Percentiles rank a stretch among this genome's conserved stretches.
Evolutionary conservation across 1,140 invertebrate species (phyloP).

Genomic region (Acyrthosiphon pisum): DNA sequence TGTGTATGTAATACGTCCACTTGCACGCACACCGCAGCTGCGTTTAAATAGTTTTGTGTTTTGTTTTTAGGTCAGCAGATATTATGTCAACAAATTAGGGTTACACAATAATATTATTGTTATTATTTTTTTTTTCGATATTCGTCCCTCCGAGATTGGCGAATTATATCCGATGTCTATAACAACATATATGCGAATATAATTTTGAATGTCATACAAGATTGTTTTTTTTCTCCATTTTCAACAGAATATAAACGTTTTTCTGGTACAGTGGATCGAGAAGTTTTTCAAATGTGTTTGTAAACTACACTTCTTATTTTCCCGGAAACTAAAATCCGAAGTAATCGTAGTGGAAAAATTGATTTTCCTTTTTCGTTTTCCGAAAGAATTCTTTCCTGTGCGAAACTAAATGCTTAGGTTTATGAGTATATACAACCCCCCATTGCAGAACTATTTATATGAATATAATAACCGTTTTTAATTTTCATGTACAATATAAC

Average conservation of each 20-base stretch:
- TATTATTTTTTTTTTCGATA: neutral
- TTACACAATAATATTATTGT: neutral
- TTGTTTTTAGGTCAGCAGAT: neutral
- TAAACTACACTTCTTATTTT: constrained; percentile 10
- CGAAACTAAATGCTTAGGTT: neutral
- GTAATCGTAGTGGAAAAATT: constrained; percentile 43
- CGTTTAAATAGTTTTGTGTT: neutral
- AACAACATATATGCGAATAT: neutral
- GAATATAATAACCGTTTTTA: neutral
- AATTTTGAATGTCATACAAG: neutral
- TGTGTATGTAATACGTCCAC: too few species aligned
- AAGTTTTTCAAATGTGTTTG: constrained; percentile 27
- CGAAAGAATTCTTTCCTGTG: neutral
- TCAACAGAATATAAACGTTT: constrained; percentile 12
- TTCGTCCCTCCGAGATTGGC: neutral
- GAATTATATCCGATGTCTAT: neutral
- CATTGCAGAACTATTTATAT: neutral
- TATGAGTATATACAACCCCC: neutral
- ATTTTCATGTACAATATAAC: neutral
- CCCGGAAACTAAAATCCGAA: constrained; percentile 21
- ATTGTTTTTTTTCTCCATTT: neutral
- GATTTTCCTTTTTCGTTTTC: constrained; percentile 9
- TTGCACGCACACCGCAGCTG: neutral
- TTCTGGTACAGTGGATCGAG: constrained; percentile 40
- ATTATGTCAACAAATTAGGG: neutral